Conservation (phyloP, 1,140 invertebrate species). For the Pachypeltis micranthus region DNA sequence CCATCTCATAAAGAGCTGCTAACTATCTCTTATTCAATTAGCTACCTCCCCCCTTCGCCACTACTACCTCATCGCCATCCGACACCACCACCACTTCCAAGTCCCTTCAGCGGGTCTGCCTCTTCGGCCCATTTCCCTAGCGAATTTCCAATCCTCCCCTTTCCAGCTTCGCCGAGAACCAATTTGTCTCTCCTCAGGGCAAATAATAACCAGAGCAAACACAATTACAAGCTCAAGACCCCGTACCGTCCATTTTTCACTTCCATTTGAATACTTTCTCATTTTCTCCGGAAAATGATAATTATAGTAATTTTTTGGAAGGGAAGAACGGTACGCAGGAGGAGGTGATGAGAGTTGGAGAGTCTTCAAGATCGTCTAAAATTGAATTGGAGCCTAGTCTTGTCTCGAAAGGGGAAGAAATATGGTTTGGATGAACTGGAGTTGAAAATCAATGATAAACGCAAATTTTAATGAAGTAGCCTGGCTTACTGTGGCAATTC, state of each 20-base stretch:
- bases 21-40: constrained; percentile 6
- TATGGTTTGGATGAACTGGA: too few species aligned
- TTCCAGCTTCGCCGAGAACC: neutral
- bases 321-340: too few species aligned
- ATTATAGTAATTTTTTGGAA: neutral
- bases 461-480: too few species aligned
- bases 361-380: too few species aligned
- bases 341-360: too few species aligned
- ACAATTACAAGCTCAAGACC: constrained; percentile 14
- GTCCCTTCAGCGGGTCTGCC: too few species aligned
- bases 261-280: constrained; percentile 14
- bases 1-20: neutral
- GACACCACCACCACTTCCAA: too few species aligned
- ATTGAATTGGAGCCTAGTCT: too few species aligned
- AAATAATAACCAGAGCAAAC: constrained; percentile 16
- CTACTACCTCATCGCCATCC: too few species aligned
- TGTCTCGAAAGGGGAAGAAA: too few species aligned
- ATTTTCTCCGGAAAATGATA: neutral
- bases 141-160: neutral
- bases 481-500: too few species aligned
- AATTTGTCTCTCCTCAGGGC: constrained; percentile 16
- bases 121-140: neutral
- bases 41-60: neutral
- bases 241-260: constrained; percentile 9
- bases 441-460: too few species aligned